A percentile compares a stretch with the other conserved stretches of the same genome.
These are phyloP conservation scores for Oncorhynchus kisutch DNA, from an alignment of 2,113 vertebrate genomes.

Conservation along the genomic window DNA sequence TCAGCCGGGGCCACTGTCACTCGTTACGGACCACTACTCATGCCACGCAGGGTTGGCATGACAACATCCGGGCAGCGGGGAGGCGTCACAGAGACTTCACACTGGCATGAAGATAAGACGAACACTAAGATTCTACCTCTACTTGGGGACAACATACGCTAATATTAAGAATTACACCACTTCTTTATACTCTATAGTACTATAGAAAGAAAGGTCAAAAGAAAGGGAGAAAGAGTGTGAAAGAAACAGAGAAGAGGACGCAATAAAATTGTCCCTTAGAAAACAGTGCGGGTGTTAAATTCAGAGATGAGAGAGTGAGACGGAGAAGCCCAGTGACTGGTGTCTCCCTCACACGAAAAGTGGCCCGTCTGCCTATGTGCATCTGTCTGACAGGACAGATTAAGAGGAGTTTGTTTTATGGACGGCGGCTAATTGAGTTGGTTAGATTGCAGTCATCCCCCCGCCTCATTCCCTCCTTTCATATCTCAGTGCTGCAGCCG, in stretches of 20 bases:
- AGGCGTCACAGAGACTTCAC: background rate
- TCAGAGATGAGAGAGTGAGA: background rate
- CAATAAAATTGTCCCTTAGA: background rate
- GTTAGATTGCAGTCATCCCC: conserved; percentile 58
- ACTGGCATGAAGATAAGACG: too few species aligned
- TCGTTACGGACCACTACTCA: conserved; percentile 54
- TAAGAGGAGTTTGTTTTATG: conserved; percentile 74
- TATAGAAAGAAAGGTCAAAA: background rate
- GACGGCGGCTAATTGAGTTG: conserved; percentile 70
- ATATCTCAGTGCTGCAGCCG: conserved; percentile 62
- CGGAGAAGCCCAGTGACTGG: background rate
- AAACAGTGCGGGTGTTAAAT: background rate
- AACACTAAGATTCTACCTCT: too few species aligned
- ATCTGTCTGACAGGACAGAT: conserved; percentile 53
- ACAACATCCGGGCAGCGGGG: conserved; percentile 13
- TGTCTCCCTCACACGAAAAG: conserved; percentile 34
- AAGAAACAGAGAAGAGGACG: background rate
- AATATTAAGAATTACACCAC: too few species aligned
- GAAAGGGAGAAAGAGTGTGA: background rate
- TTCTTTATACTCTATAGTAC: background rate
- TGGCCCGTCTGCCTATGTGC: conserved; percentile 48
- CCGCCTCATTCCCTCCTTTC: conserved; percentile 53
- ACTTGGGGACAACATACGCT: too few species aligned
- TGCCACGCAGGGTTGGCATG: conserved; percentile 29
- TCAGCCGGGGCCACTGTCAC: conserved; percentile 44